Base-by-base conservation (phyloP, 2,797 vertebrate genomes). In the Coracias cyanogaster region DNA sequence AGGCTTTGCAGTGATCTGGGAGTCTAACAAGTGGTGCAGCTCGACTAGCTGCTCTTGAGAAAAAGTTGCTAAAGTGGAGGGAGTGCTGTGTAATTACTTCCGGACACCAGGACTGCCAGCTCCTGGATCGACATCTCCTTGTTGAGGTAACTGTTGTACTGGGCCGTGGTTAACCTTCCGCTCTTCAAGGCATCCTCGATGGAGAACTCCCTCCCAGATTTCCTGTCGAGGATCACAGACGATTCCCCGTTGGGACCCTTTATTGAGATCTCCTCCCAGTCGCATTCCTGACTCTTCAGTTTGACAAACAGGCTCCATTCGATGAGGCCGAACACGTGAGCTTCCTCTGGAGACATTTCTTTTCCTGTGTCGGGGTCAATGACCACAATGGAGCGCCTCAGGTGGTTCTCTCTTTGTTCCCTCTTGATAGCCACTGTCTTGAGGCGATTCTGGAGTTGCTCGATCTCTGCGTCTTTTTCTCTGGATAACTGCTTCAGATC, bases 291-390 rank as follows among this genome's bases (percentile, higher is more conserved):
- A 93, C 98, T 99, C 95, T 99, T 99, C 94, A 99, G 98, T 94
- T 99, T 99, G 95, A 99, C 99, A 17, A 99, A 99, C 98, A 99
- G 99, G 96, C 99, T 99, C 99, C 99, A 99, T 72, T 99, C 99
- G 9, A 99, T 99, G 92, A 99, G 98, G n/a, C 99, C 99, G 0
- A 98, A 96, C 24, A 98, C 98, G 48, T 98, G 99, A 49, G 99
- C 99, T 96, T 99, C 99, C 94, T 99, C 99, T 0, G 99, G 99
- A 69, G 98, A 98, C 99, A 99, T 99, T 97, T 99, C 99, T 33
- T 98, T 99, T 45, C 99, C 99, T 0, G 99, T 98, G 65, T 99
- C 99, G 0, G 99, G 99, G 94, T 99, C 99, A 4, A 99, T 99
- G 96, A 99, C 98, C 16, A 99, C 99, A 0, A 99, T 99, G 72